Evolutionary conservation across 92 coral and sea anemone genomes (phyloP).

Genomic region (Epizoanthus rinbou): DNA sequence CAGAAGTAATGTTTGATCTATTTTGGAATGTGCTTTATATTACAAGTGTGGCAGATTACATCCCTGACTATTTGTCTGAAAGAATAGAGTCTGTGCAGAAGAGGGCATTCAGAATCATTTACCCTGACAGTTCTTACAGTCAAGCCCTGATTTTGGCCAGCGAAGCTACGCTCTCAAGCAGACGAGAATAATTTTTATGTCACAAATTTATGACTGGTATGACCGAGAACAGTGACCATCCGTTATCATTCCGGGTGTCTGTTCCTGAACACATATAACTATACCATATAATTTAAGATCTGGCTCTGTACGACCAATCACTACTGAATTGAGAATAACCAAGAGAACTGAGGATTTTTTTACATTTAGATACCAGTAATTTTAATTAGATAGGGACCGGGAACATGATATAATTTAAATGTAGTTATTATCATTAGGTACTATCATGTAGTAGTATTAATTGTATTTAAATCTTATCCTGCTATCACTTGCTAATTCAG

Average conservation of each 20-base stretch:
- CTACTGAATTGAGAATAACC: constrained; percentile 23
- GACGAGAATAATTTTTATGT: constrained; percentile 8
- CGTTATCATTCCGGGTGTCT: constrained; percentile 25
- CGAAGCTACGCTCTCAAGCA: constrained; percentile 3
- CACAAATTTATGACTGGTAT: constrained; percentile 25
- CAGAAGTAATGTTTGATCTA: constrained; percentile 39
- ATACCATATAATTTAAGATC: constrained; percentile 41
- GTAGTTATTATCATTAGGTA: not conserved
- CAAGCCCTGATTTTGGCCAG: constrained; percentile 32
- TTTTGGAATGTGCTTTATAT: constrained; percentile 47
- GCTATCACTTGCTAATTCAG: not conserved
- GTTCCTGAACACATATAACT: not conserved
- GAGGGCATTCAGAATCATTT: constrained; percentile 46
- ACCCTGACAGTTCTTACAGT: constrained; percentile 33
- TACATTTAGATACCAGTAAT: constrained; percentile 26
- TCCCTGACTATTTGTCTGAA: constrained; percentile 50
- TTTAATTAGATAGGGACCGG: constrained; percentile 3
- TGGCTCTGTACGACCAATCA: constrained; percentile 22
- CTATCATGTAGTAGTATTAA: not conserved
- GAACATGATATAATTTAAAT: too few relatives aligned
- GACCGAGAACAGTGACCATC: constrained; percentile 15
- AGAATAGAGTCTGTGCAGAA: constrained; percentile 46
- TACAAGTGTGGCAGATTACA: constrained; percentile 48
- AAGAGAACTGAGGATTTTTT: constrained; percentile 44
- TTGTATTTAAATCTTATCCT: not conserved